Evolutionary conservation across 2,888 invertebrate species (phyloP).

Genomic region (Epiblema foenella): DNA sequence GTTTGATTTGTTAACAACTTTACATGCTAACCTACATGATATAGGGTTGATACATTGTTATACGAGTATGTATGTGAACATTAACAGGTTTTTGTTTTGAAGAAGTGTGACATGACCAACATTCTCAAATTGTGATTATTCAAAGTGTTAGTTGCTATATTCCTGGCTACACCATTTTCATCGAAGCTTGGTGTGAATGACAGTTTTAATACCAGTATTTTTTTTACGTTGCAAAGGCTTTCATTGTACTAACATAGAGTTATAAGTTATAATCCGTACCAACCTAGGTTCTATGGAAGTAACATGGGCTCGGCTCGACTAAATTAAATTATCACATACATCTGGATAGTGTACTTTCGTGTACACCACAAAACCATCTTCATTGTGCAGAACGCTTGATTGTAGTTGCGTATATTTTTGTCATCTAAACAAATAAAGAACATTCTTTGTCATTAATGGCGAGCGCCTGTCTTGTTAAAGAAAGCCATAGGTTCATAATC

Average conservation of each 20-base stretch:
- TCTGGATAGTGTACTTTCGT: too few relatives aligned
- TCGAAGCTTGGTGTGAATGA: neutral
- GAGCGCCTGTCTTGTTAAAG: neutral
- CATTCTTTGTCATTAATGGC: neutral
- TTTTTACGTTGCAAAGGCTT: neutral
- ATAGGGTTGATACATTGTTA: slow-evolving; percentile 27
- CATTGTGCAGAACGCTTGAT: neutral
- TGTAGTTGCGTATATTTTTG: neutral
- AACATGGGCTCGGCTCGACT: too few relatives aligned
- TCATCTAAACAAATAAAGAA: neutral
- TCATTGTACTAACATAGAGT: too few relatives aligned
- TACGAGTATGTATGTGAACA: neutral
- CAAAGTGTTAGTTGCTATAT: neutral
- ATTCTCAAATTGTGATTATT: neutral
- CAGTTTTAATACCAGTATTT: neutral
- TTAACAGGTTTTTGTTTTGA: neutral
- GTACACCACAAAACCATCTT: neutral
- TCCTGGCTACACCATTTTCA: neutral
- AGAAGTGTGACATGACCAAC: too few relatives aligned
- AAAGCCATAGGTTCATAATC: slow-evolving; percentile 30
- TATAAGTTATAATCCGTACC: too few relatives aligned
- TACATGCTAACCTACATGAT: slow-evolving; percentile 36
- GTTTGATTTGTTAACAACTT: slow-evolving; percentile 26
- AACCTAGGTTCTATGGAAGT: too few relatives aligned
- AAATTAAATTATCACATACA: too few relatives aligned